A percentile compares a stretch with the other conserved stretches of the same genome.
Conservation (phyloP, 2,113 vertebrate species). For the Psittacula cyanocephala region DNA sequence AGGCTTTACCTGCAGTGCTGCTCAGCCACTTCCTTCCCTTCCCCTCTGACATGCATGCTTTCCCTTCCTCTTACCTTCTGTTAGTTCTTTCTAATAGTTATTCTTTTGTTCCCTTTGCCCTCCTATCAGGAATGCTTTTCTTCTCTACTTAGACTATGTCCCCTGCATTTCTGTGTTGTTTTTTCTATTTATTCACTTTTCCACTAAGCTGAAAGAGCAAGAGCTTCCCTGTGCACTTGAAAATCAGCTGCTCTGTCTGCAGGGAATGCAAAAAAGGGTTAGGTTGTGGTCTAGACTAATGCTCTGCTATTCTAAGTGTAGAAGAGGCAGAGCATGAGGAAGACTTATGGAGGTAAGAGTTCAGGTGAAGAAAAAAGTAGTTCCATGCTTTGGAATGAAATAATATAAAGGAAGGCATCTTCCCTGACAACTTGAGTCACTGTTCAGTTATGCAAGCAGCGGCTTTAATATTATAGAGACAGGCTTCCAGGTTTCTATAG, state of each 20-base stretch:
- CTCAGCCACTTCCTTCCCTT: neutral
- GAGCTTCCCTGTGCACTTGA: neutral
- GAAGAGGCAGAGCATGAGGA: neutral
- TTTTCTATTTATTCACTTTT: neutral
- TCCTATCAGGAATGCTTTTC: neutral
- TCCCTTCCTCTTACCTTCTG: neutral
- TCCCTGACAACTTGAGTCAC: neutral
- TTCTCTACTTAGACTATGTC: neutral
- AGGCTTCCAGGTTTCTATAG: neutral
- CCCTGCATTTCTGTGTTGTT: neutral
- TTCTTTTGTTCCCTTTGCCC: neutral
- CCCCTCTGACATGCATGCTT: accelerated
- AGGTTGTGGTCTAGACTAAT: neutral
- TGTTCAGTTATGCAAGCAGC: neutral
- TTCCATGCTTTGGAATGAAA: neutral
- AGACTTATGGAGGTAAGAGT: accelerated
- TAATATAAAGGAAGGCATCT: neutral
- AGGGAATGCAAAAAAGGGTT: neutral
- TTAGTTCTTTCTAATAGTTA: neutral
- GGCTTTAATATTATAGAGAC: accelerated
- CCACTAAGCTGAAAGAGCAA: neutral
- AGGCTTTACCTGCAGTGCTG: neutral
- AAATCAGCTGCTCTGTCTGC: neutral
- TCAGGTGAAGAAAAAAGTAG: neutral
- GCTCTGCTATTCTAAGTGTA: neutral